These are phyloP conservation scores for Propithecus coquereli DNA, from an alignment of 2,113 vertebrate genomes.

Conservation along the genomic window DNA sequence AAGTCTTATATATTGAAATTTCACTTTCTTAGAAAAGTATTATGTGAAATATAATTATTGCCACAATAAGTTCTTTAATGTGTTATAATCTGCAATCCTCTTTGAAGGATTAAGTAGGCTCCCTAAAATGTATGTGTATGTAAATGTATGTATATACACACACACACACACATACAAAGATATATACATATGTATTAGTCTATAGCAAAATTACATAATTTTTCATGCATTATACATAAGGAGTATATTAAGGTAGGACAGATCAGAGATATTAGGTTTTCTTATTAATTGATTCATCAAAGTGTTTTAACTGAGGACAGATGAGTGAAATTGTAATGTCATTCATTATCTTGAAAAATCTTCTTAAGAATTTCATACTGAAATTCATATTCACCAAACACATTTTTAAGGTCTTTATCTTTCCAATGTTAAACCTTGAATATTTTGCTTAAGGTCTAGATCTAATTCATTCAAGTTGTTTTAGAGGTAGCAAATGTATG, in stretches of 20 bases:
- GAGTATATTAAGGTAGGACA: neutral
- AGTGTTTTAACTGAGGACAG: constrained; percentile 26
- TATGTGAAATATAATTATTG: constrained; percentile 46
- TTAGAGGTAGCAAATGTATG: neutral
- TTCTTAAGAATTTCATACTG: constrained; percentile 8
- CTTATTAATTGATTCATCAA: neutral
- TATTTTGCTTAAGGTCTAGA: neutral
- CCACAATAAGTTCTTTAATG: constrained; percentile 46
- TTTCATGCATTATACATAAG: neutral
- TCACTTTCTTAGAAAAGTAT: constrained; percentile 46
- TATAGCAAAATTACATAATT: neutral
- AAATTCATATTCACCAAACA: neutral
- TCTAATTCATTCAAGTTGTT: constrained; percentile 5
- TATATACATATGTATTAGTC: neutral
- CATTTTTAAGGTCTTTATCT: neutral
- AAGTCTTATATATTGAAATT: constrained; percentile 36
- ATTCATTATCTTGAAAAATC: constrained; percentile 34
- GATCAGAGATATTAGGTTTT: neutral
- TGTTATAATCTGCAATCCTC: constrained; percentile 38
- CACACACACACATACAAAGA: neutral
- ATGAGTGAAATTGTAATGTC: neutral
- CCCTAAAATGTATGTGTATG: neutral
- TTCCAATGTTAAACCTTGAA: neutral
- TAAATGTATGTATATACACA: neutral
- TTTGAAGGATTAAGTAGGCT: neutral